phyloP scores from a whole-genome alignment of 1,140 invertebrate species.

The Trinorchestia longiramus region DNA sequence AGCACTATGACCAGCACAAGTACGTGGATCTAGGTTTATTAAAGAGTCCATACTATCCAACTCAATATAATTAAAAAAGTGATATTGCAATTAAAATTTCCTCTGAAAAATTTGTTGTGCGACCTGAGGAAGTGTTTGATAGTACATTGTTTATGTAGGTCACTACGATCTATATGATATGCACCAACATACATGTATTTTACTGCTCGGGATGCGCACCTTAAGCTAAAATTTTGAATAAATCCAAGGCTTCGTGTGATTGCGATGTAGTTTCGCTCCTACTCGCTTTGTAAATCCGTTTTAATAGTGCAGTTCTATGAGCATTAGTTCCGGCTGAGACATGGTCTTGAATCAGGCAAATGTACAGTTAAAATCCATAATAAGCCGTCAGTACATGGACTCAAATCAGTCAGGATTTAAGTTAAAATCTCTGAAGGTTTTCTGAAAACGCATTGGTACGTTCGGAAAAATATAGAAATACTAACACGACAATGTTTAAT shows the following conservation, averaged over 20 bases:
- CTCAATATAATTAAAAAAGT: neutral
- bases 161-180: neutral
- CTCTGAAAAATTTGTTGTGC: neutral
- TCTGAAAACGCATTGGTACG: too few species aligned
- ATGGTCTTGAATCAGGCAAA: neutral
- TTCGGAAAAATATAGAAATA: too few species aligned
- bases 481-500: too few species aligned
- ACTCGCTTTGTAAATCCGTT: neutral
- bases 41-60: neutral
- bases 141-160: neutral
- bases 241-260: neutral
- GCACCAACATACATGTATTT: neutral
- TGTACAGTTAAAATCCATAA: too few species aligned
- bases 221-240: neutral
- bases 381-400: too few species aligned
- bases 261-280: neutral
- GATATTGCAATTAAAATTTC: neutral
- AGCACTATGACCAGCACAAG: too few species aligned
- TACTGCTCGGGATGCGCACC: neutral
- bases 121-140: neutral
- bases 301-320: too few species aligned
- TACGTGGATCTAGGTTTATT: too few species aligned
- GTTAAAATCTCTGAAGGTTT: too few species aligned
- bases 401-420: too few species aligned
- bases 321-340: too few species aligned